Conservation (phyloP, 2,113 vertebrate genomes). For the Seriola dumerili region DNA sequence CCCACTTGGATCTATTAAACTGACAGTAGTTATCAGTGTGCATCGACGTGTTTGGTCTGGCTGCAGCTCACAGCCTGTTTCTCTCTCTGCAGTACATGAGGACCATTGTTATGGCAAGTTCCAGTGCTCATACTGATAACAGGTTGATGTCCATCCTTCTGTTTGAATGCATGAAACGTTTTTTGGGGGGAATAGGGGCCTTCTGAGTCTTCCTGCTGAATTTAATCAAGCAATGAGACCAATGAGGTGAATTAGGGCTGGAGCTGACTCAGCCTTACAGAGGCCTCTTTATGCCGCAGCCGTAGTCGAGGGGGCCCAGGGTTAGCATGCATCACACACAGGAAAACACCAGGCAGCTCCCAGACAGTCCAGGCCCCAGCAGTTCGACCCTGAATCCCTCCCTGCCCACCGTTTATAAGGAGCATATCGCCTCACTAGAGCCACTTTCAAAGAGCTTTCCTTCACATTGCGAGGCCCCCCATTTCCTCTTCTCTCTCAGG, state of each 20-base stretch:
- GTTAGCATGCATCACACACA: slow-evolving; percentile 79
- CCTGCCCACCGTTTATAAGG: slow-evolving; percentile 65
- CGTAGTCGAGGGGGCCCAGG: slow-evolving; percentile 63
- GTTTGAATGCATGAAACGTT: slow-evolving; percentile 40
- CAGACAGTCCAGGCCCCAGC: slow-evolving; percentile 69
- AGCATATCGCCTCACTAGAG: slow-evolving; percentile 63
- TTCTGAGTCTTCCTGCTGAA: slow-evolving; percentile 60
- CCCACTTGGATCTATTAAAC: slow-evolving; percentile 45
- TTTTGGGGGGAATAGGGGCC: not conserved
- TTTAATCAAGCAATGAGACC: slow-evolving; percentile 78
- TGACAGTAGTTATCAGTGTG: slow-evolving; percentile 42
- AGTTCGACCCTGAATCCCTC: slow-evolving; percentile 61
- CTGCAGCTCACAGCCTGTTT: slow-evolving; percentile 27
- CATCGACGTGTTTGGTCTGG: slow-evolving; percentile 43
- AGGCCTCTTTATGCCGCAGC: slow-evolving; percentile 77
- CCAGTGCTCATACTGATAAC: slow-evolving; percentile 37
- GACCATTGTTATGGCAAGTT: slow-evolving; percentile 30
- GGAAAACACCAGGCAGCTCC: slow-evolving; percentile 79
- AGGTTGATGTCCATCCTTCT: slow-evolving; percentile 47
- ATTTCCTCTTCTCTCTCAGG: slow-evolving; percentile 82
- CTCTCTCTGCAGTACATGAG: slow-evolving; percentile 16
- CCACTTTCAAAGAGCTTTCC: slow-evolving; percentile 74
- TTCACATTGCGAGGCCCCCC: slow-evolving; percentile 71
- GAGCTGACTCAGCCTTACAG: slow-evolving; percentile 75
- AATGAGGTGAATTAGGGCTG: slow-evolving; percentile 74